Conservation (phyloP, 2,888 invertebrate species). For the Drosophila aldrichi region DNA sequence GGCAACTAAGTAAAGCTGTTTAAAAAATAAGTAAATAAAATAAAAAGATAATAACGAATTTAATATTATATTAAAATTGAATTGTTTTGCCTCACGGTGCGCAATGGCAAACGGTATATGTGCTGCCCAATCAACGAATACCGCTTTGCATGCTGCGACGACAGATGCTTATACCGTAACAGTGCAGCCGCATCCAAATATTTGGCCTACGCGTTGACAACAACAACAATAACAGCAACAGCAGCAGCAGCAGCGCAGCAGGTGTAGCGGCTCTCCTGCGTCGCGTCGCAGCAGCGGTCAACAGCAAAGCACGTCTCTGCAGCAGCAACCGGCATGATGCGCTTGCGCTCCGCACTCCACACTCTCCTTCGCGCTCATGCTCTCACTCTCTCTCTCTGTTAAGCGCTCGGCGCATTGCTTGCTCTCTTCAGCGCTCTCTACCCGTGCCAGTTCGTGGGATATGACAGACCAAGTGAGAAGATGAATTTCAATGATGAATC, state of each 20-base stretch:
- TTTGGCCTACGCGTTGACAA: slow-evolving; percentile 77
- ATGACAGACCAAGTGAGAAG: neutral
- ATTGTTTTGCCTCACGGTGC: slow-evolving; percentile 35
- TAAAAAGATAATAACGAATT: neutral
- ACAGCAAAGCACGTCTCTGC: slow-evolving; percentile 23
- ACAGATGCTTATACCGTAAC: slow-evolving; percentile 62
- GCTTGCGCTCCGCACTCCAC: slow-evolving; percentile 47
- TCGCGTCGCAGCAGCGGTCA: slow-evolving; percentile 37
- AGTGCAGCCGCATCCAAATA: slow-evolving; percentile 60
- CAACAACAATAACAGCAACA: slow-evolving; percentile 15
- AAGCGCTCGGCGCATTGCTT: slow-evolving; percentile 2
- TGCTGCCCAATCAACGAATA: slow-evolving; percentile 67
- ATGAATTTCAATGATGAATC: neutral
- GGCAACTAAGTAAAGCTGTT: neutral
- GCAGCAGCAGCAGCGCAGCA: slow-evolving; percentile 23
- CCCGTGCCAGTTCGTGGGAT: slow-evolving; percentile 6
- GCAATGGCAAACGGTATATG: slow-evolving; percentile 62
- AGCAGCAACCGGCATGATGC: slow-evolving; percentile 45
- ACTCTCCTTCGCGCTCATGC: neutral
- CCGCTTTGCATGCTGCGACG: slow-evolving; percentile 75
- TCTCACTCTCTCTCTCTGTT: neutral
- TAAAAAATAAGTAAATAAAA: no score
- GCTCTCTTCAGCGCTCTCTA: slow-evolving; percentile 22
- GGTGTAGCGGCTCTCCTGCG: slow-evolving; percentile 19
- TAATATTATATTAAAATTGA: neutral